A percentile compares a stretch with the other conserved stretches of the same genome.
Conservation (phyloP, 2,113 vertebrate species). For the Clarias magur region DNA sequence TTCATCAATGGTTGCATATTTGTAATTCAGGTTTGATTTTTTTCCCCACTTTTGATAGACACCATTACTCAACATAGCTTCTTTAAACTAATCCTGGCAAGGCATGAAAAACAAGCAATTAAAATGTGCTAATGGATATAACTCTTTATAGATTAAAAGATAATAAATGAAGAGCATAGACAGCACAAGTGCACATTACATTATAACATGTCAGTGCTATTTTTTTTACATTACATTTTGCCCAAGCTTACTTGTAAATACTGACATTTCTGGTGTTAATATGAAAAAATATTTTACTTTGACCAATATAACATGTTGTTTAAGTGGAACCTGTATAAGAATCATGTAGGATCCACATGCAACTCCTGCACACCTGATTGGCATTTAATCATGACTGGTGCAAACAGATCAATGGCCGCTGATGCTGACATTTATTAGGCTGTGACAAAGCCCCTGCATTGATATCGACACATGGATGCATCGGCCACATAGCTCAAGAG, state of each 20-base stretch:
- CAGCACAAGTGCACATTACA: not conserved
- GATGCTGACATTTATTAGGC: slow-evolving; percentile 56
- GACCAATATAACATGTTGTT: not conserved
- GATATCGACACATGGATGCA: slow-evolving; percentile 49
- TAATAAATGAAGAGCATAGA: not conserved
- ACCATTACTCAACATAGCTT: slow-evolving; percentile 12
- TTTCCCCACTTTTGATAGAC: not conserved
- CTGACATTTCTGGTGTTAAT: not conserved
- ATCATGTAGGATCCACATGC: not conserved
- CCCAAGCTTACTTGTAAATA: not conserved
- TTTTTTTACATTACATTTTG: not conserved
- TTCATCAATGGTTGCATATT: no score
- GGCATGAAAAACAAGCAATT: not conserved
- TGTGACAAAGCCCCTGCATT: slow-evolving; percentile 50
- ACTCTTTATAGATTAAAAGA: not conserved
- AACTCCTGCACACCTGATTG: slow-evolving; percentile 22
- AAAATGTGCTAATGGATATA: not conserved
- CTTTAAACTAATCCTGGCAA: slow-evolving; percentile 5
- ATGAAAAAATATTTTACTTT: not conserved
- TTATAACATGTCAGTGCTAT: not conserved
- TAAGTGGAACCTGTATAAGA: not conserved
- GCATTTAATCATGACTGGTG: slow-evolving; percentile 30
- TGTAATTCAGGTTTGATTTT: slow-evolving; percentile 15
- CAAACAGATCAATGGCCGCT: slow-evolving; percentile 52
- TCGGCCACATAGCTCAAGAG: slow-evolving; percentile 44